Conservation (phyloP, 2,888 invertebrate species). For the Esperia sulphurella region DNA sequence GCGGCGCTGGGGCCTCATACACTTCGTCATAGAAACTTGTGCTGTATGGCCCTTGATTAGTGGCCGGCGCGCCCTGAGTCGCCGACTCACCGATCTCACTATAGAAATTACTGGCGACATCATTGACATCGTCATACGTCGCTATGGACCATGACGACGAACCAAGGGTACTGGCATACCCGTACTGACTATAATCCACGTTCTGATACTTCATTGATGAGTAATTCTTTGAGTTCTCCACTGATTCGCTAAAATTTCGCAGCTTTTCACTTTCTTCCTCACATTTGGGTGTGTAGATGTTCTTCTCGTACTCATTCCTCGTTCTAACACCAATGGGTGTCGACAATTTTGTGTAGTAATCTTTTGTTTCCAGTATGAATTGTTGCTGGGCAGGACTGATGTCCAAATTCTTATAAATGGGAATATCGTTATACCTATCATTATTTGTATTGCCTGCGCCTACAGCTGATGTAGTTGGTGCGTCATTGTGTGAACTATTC, state of each 20-base stretch:
- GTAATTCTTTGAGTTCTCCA: constrained; percentile 68
- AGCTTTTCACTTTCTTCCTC: constrained; percentile 61
- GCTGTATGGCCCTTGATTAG: constrained; percentile 28
- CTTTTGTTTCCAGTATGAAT: constrained; percentile 62
- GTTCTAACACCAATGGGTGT: constrained; percentile 41
- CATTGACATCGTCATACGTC: constrained; percentile 61
- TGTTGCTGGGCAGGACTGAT: constrained; percentile 53
- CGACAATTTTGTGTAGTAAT: constrained; percentile 66
- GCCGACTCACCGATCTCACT: constrained; percentile 55
- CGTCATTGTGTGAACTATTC: constrained; percentile 35
- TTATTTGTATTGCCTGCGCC: constrained; percentile 23
- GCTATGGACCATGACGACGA: constrained; percentile 35
- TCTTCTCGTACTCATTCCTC: constrained; percentile 60
- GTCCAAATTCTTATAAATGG: constrained; percentile 58
- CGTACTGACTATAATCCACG: constrained; percentile 44
- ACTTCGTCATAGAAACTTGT: constrained; percentile 63
- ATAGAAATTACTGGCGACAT: constrained; percentile 58
- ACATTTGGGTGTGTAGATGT: constrained; percentile 63
- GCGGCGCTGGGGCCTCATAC: constrained; percentile 51
- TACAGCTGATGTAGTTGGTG: constrained; percentile 33
- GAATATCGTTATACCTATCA: constrained; percentile 48
- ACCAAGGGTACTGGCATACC: constrained; percentile 31
- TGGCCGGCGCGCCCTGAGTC: constrained; percentile 18
- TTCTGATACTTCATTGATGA: constrained; percentile 64
- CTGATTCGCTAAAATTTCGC: constrained; percentile 56